Evolutionary conservation across 2,797 vertebrate species (phyloP), one percentile per base, ranked within the genome.

Genomic region (Lepus oiostolus): DNA sequence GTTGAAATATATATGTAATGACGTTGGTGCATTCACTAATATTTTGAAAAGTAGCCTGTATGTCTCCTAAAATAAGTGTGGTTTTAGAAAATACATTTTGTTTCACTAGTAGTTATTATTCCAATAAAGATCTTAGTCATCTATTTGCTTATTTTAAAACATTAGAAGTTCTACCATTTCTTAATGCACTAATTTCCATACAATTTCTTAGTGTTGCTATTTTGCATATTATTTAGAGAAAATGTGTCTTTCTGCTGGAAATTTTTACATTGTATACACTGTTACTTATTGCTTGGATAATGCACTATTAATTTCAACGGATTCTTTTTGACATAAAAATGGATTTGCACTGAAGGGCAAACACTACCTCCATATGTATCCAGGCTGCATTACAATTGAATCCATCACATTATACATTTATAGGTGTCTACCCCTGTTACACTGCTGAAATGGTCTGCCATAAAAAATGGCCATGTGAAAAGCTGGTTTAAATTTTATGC

Each of bases 271-370:
- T 93, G 92, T 93, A 81, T 93, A 93, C 86, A 83, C 11, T 97
- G 90, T 97, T 97, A 90, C 86, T 96, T 98, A 97, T 85, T 97
- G 72, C 84, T 93, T 96, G 85, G 96, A 97, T 97, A 97, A 97
- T 95, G 94, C 94, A 76, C 93, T 98, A 96, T 98, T 98, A 98
- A 98, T 98, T 98, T 96, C 96, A 97, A 60, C 35, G 54, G 91
- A 97, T 97, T 97, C 30, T 68, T 96, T 98, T 97, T 98, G 97
- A 97, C 97, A 96, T 97, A 97, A 98, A 98, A 98, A 98, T 95
- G 94, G 95, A 98, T 98, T 98, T 98, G 88, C 96, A 98, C 96
- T 98, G 97, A 98, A 98, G 97, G 97, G 97, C 97, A 98, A 98
- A 97, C 96, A 97, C 71, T 96, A 97, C 94, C 95, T 98, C 96